phyloP scores from a whole-genome alignment of 2,113 vertebrate species.

The Pedetes capensis region DNA sequence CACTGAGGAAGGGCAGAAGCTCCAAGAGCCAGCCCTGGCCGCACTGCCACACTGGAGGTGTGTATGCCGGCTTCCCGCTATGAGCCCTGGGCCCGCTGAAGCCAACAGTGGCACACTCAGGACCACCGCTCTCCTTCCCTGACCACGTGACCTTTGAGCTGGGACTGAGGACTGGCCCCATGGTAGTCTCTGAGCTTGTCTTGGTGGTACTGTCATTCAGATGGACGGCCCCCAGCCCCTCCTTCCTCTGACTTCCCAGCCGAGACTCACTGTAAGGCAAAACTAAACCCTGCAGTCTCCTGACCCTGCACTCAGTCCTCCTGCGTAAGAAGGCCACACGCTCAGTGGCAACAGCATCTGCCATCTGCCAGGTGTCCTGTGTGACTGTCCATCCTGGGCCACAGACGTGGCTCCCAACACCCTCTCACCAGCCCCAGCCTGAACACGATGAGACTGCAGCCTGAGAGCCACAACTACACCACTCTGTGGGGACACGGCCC shows the following conservation, averaged over 20 bases:
- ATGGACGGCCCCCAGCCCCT: too few relatives aligned
- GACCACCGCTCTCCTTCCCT: neutral
- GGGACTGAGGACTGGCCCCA: neutral
- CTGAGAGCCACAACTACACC: neutral
- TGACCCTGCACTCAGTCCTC: too few relatives aligned
- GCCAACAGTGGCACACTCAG: neutral
- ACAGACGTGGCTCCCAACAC: neutral
- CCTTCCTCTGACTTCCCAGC: neutral
- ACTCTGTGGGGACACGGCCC: too few relatives aligned
- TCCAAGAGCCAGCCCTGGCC: too few relatives aligned
- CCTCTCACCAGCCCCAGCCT: neutral
- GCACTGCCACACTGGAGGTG: too few relatives aligned
- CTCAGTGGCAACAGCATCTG: too few relatives aligned
- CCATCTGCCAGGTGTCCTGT: accelerated
- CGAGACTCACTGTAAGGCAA: neutral
- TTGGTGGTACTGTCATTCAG: accelerated
- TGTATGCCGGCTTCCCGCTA: neutral
- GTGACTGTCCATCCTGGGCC: neutral
- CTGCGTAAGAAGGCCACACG: accelerated
- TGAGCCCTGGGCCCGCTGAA: neutral
- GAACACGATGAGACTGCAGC: too few relatives aligned
- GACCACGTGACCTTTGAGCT: too few relatives aligned
- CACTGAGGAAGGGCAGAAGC: too few relatives aligned
- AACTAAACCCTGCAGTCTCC: neutral
- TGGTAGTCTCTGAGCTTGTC: accelerated